Evolutionary conservation across 2,888 invertebrate genomes (phyloP).

Genomic region (Fragum whitleyi): DNA sequence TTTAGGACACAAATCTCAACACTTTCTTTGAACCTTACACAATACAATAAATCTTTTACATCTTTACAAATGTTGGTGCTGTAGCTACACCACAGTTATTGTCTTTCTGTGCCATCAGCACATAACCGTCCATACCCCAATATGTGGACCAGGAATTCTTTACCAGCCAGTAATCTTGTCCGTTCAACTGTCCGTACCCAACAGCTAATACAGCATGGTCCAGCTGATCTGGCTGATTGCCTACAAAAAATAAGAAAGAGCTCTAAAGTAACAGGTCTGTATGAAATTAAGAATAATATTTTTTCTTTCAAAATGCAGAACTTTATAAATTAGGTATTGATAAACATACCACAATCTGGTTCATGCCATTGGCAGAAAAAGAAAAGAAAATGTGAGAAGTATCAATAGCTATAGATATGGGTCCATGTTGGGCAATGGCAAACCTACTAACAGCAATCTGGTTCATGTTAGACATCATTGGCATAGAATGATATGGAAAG

Average conservation of each 20-base stretch:
- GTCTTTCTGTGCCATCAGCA: slow-evolving; percentile 94
- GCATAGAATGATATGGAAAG: too few species aligned
- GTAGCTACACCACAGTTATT: slow-evolving; percentile 99
- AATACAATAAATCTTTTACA: too few species aligned
- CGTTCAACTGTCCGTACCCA: slow-evolving; percentile 94
- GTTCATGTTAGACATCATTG: too few species aligned
- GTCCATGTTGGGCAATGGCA: slow-evolving; percentile 95
- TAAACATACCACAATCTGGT: slow-evolving; percentile 89
- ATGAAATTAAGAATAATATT: too few species aligned
- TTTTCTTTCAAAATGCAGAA: too few species aligned
- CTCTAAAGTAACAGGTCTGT: too few species aligned
- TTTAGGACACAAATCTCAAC: too few species aligned
- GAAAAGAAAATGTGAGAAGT: slow-evolving; percentile 95
- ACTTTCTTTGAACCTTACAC: too few species aligned
- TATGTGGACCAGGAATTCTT: slow-evolving; percentile 99
- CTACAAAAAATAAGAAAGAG: slow-evolving; percentile 86
- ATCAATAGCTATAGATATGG: slow-evolving; percentile 91
- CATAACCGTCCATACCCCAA: slow-evolving; percentile 98
- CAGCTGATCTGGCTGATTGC: slow-evolving; percentile 91
- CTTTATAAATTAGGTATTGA: too few species aligned
- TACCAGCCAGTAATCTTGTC: slow-evolving; percentile 95
- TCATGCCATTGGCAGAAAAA: slow-evolving; percentile 97
- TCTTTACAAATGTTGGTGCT: slow-evolving; percentile 86
- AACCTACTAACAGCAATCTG: too few species aligned
- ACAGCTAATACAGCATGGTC: slow-evolving; percentile 98